Evolutionary conservation across 2,113 vertebrate genomes (phyloP), one percentile per base, ranked within the genome.

Genomic region (Piprites chloris): DNA sequence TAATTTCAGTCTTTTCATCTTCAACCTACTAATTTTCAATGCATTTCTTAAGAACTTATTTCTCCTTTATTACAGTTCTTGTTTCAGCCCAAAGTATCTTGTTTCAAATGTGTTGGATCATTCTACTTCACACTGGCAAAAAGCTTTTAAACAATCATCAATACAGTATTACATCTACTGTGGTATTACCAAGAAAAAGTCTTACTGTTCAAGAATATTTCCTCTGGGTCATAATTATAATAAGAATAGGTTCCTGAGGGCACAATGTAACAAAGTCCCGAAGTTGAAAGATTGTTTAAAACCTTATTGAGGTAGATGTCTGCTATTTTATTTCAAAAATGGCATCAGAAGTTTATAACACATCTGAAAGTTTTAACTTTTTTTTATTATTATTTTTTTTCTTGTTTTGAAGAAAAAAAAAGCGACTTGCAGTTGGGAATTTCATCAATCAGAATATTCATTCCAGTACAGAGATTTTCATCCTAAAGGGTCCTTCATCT

Each of bases 141-240:
- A 95, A 85, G 42, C 83, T 95, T 95, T 96, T 84, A 87, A 95
- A 96, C 74, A 92, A 77, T 92, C 82, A 65, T 66, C 76, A 95
- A 76, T 92, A 63, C 87, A 71, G 46, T 59, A 35, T 80, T 74
- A 67, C 46, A 72, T 90, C 83, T 72, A 91, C 90, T 82, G 84
- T 92, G 88, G 47, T 91, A 89, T 96, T 95, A 93, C 79, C 33
- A 58, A 6, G 71, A 80, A 80, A 83, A 92, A 93, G 73, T 49
- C n/a, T 82, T 82, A 58, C 79, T 87, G 56, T 88, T 96, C 81
- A 86, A 73, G 87, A 76, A 90, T 94, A 89, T 72, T 95, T 96
- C 77, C 69, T 88, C 63, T 80, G 83, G 87, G 89, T 93, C 77
- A 74, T 92, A 96, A 96, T 90, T 90, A 93, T 27, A 90, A 74